phyloP scores from a whole-genome alignment of 2,113 vertebrate species.

The Tragelaphus scriptus region DNA sequence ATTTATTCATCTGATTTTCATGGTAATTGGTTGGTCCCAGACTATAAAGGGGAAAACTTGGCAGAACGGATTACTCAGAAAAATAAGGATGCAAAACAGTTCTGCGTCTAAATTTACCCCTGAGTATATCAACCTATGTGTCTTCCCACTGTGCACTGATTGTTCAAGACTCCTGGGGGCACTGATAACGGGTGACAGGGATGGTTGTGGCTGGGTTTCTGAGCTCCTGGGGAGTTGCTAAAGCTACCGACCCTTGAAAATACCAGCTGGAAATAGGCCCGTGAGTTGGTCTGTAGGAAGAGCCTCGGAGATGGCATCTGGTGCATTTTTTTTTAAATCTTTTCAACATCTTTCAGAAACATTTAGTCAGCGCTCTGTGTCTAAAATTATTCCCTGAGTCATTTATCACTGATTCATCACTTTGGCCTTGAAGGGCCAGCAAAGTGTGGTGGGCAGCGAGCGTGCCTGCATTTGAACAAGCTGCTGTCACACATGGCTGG shows the following conservation, averaged over 20 bases:
- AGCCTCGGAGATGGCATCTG: neutral
- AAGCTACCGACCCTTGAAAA: neutral
- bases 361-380: neutral
- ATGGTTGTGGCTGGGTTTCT: too few species aligned
- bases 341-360: neutral
- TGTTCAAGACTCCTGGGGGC: neutral
- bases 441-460: rapidly evolving
- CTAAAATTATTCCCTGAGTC: conserved; percentile 34
- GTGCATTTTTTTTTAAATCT: neutral
- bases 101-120: conserved; percentile 14
- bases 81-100: neutral
- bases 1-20: conserved; percentile 68
- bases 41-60: conserved; percentile 52
- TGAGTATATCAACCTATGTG: neutral
- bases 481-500: rapidly evolving
- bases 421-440: neutral
- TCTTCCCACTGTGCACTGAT: neutral
- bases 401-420: neutral
- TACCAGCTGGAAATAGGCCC: neutral
- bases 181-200: neutral
- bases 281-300: neutral
- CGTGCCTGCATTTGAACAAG: neutral
- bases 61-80: conserved; percentile 51
- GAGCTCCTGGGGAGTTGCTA: neutral
- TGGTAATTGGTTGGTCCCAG: conserved; percentile 55